A percentile compares a stretch with the other conserved stretches of the same genome.
Evolutionary conservation across 2,888 invertebrate genomes (phyloP).

Genomic region (Melolontha melolontha): DNA sequence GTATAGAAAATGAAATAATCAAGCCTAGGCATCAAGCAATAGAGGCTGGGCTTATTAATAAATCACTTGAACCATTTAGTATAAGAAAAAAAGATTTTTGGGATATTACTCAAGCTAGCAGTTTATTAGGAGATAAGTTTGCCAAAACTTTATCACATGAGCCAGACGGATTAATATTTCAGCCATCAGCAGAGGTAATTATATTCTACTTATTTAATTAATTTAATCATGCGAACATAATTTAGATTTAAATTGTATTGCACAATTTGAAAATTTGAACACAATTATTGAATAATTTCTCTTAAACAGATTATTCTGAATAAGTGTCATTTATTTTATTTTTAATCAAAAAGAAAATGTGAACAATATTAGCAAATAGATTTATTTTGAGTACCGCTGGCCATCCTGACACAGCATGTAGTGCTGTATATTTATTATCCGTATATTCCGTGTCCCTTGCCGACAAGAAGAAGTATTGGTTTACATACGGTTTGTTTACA

Average conservation of each 20-base stretch:
- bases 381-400: too few relatives aligned
- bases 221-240: conserved; percentile 46
- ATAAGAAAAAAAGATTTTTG: conserved; percentile 93
- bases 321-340: too few relatives aligned
- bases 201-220: not conserved
- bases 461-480: too few relatives aligned
- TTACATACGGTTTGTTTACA: too few relatives aligned
- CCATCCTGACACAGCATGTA: too few relatives aligned
- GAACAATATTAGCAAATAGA: too few relatives aligned
- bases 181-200: conserved; percentile 84
- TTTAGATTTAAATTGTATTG: not conserved
- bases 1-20: conserved; percentile 81
- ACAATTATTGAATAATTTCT: too few relatives aligned
- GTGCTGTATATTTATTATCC: too few relatives aligned
- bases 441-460: too few relatives aligned
- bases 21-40: conserved; percentile 82
- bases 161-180: conserved; percentile 98
- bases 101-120: conserved; percentile 79
- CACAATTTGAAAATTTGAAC: too few relatives aligned
- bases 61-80: conserved; percentile 88
- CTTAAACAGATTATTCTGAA: too few relatives aligned
- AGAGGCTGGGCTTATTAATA: conserved; percentile 78
- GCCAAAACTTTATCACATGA: conserved; percentile 88
- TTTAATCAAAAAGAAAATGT: too few relatives aligned
- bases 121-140: conserved; percentile 86